Base-by-base conservation (phyloP, 2,113 vertebrate species). In the Sporophila hypoxantha region DNA sequence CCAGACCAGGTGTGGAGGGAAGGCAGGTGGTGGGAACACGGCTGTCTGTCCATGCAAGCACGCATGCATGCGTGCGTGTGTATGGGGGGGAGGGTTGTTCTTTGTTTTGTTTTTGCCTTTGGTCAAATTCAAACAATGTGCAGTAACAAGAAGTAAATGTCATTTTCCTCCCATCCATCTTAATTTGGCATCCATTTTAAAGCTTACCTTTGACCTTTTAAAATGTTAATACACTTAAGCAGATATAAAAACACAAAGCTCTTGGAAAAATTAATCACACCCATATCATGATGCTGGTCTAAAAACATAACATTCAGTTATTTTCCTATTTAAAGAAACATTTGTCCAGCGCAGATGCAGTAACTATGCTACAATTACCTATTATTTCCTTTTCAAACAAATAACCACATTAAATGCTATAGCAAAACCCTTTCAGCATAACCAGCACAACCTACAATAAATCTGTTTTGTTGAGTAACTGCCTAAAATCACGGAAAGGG, bases 101-200 rank as follows among this genome's bases (percentile, higher is more conserved):
- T 93, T 90, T 92, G 91, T 93, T 94, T 95, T 95, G 92, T 60
- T 95, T 96, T 96, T 95, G 95, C 89, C 94, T 96, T 91, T 92
- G 96, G 96, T 96, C 95, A 94, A 89, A 95, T 91, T 82, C 88
- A 95, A 90, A 94, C 88, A 92, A 92, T 77, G 71, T 82, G 91
- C 95, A 91, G 88, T 95, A 96, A 94, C 87, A 95, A 88, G 95
- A 93, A 91, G 75, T 93, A 93, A 96, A 95, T 93, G 93, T 90
- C 93, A 88, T 95, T 96, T 90, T 94, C 93, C 87, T 82, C 74
- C 95, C 86, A 95, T 94, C 94, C 86, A 92, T 95, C 91, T 95
- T 92, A 89, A 95, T 95, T 94, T 95, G 89, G 83, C 77, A 86
- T 91, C 89, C 94, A 95, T 94, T 95, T 94, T 91, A 94, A 94